Conservation (phyloP, 2,113 vertebrate species). For the Natator depressus region DNA sequence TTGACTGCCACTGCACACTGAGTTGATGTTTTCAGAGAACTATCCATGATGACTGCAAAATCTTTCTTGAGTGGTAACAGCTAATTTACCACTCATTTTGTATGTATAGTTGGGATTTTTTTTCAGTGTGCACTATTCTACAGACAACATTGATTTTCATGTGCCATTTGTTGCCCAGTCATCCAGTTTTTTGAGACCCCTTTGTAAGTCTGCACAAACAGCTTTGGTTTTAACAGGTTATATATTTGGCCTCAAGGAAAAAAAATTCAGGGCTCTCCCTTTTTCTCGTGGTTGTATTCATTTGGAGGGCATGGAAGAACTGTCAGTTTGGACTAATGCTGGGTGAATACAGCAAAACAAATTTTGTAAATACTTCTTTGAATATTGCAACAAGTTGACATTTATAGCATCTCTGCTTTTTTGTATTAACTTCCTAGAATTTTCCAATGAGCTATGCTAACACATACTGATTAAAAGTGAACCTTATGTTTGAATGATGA, state of each 20-base stretch:
- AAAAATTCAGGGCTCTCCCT: neutral
- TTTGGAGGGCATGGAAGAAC: fast-evolving
- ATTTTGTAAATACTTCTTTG: neutral
- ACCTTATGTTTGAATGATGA: neutral
- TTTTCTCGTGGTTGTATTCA: neutral
- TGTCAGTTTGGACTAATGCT: neutral
- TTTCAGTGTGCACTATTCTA: too few species aligned
- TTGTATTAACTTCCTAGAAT: neutral
- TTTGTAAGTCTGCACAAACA: neutral
- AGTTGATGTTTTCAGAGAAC: neutral
- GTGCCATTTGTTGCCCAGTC: too few species aligned
- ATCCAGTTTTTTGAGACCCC: too few species aligned
- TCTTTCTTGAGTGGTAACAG: too few species aligned
- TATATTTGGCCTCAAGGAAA: neutral
- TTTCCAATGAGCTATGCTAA: neutral
- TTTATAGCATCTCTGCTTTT: neutral
- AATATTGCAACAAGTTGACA: neutral
- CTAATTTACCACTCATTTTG: neutral
- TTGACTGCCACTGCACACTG: neutral
- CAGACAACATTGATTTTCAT: too few species aligned
- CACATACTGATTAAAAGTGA: neutral
- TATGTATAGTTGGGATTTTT: too few species aligned
- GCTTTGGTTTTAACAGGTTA: neutral
- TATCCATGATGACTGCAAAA: neutral
- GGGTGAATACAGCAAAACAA: neutral